These are phyloP conservation scores for Proctacanthus coquilletti DNA, from an alignment of 1,140 invertebrate genomes.

Conservation along the genomic window DNA sequence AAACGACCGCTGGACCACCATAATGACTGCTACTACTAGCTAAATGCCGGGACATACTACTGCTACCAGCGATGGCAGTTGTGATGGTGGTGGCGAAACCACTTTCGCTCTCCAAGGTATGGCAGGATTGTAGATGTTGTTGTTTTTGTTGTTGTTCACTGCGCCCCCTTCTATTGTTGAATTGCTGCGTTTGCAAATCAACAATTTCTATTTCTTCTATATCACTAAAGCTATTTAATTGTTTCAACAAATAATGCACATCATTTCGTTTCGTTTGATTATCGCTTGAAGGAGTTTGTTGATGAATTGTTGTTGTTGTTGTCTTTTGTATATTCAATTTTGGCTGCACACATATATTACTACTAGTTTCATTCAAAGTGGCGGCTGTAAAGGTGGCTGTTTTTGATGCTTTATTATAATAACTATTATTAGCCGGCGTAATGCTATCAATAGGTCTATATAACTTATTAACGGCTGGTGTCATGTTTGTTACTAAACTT, in stretches of 20 bases:
- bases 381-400: constrained; percentile 6
- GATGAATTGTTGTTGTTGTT: neutral
- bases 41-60: constrained; percentile 22
- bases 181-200: constrained; percentile 28
- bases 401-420: constrained; percentile 6
- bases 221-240: constrained; percentile 33
- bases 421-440: constrained; percentile 12
- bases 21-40: neutral
- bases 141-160: constrained; percentile 8
- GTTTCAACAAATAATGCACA: constrained; percentile 33
- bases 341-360: neutral
- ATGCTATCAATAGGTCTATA: constrained; percentile 27
- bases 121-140: constrained; percentile 22
- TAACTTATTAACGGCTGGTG: constrained; percentile 16
- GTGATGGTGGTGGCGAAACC: constrained; percentile 28
- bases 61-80: constrained; percentile 30
- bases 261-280: constrained; percentile 31
- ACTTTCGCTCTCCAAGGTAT: constrained; percentile 29
- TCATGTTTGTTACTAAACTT: constrained; percentile 7
- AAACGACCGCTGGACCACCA: constrained; percentile 1
- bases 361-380: neutral
- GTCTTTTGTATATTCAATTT: constrained; percentile 2
- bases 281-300: constrained; percentile 11
- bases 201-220: constrained; percentile 33
- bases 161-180: neutral